Conservation (phyloP, 2,797 vertebrate species). For the Octomys mimax region DNA sequence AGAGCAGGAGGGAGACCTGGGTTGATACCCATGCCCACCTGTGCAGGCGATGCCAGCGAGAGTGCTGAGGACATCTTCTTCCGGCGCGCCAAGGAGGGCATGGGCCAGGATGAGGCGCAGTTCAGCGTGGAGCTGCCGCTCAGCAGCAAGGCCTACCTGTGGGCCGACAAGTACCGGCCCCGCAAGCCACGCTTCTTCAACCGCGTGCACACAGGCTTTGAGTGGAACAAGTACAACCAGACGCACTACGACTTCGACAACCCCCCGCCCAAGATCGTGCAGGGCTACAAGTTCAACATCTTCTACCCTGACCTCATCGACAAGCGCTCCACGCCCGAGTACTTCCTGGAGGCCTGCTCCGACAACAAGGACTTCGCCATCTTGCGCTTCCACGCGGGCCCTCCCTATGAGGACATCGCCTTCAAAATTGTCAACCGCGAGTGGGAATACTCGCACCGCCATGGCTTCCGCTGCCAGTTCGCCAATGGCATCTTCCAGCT, state of each 20-base stretch:
- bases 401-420: slow-evolving; percentile 98
- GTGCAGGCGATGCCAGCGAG: slow-evolving; percentile 94
- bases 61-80: slow-evolving; percentile 97
- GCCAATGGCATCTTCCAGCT: slow-evolving; percentile 99
- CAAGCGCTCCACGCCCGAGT: slow-evolving; percentile 97
- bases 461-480: slow-evolving; percentile 99
- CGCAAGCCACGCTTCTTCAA: slow-evolving; percentile 99
- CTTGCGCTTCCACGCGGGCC: slow-evolving; percentile 96
- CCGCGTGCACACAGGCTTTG: slow-evolving; percentile 98
- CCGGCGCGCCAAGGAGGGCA: slow-evolving; percentile 96
- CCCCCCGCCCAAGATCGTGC: slow-evolving; percentile 98
- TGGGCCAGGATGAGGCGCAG: slow-evolving; percentile 97
- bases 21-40: rapidly evolving
- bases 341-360: slow-evolving; percentile 97
- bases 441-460: slow-evolving; percentile 99
- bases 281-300: slow-evolving; percentile 99
- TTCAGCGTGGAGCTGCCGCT: slow-evolving; percentile 98
- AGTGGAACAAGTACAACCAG: slow-evolving; percentile 99
- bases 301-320: slow-evolving; percentile 99
- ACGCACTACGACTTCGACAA: slow-evolving; percentile 99
- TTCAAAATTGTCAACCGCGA: slow-evolving; percentile 99
- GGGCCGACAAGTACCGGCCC: slow-evolving; percentile 99
- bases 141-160: slow-evolving; percentile 97
- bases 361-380: slow-evolving; percentile 99
- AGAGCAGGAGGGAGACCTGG: not conserved